These are phyloP conservation scores for Xiphophorus hellerii DNA, from an alignment of 2,113 vertebrate genomes.

Conservation along the genomic window DNA sequence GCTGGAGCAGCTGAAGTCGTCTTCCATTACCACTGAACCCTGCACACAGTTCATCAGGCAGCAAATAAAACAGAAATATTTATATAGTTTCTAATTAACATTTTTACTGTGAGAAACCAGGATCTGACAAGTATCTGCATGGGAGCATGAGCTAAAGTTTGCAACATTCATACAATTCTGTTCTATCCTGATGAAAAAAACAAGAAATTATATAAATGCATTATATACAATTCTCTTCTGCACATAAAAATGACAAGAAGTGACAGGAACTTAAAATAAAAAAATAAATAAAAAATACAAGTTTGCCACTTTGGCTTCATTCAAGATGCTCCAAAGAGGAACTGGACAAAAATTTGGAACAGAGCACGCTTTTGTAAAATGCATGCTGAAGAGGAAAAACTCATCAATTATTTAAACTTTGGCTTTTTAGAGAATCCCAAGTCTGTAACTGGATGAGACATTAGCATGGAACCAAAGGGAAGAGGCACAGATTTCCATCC, in stretches of 20 bases:
- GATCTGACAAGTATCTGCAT: too few relatives aligned
- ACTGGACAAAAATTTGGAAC: conserved; percentile 10
- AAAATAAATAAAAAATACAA: background rate
- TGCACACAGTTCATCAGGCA: background rate
- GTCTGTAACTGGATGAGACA: background rate
- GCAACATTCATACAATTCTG: too few relatives aligned
- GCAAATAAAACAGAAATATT: background rate
- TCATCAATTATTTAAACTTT: conserved; percentile 47
- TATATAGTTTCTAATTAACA: too few relatives aligned
- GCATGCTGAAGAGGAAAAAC: conserved; percentile 42
- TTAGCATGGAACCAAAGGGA: background rate
- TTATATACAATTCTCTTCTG: background rate
- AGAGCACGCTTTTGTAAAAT: conserved; percentile 41
- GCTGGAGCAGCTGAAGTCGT: conserved; percentile 18
- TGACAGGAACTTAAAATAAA: background rate
- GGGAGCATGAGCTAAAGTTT: too few relatives aligned
- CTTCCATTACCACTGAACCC: conserved; percentile 15
- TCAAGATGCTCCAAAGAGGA: conserved; percentile 7
- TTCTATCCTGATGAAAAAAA: background rate
- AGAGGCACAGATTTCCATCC: background rate
- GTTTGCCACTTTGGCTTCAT: background rate
- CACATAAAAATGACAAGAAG: background rate
- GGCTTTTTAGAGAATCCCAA: conserved; percentile 34
- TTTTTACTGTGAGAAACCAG: too few relatives aligned
- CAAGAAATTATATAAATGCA: background rate